phyloP scores from a whole-genome alignment of 2,888 invertebrate species.

The Meganola albula region DNA sequence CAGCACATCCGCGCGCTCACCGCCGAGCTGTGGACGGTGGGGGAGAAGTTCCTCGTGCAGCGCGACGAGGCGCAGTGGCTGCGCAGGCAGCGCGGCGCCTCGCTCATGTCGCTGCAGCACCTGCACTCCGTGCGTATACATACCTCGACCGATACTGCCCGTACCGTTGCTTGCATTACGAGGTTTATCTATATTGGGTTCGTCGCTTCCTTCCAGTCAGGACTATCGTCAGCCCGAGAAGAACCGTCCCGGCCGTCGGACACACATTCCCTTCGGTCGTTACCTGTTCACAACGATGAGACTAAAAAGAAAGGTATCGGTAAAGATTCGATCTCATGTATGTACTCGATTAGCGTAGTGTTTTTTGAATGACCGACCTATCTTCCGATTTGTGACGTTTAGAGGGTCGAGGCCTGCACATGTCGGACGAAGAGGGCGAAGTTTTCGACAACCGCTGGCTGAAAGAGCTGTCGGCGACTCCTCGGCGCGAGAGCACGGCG shows the following conservation, averaged over 20 bases:
- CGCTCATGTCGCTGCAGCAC: slow-evolving; percentile 67
- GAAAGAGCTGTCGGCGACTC: slow-evolving; percentile 80
- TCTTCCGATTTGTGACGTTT: background rate
- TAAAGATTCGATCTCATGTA: background rate
- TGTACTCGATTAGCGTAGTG: background rate
- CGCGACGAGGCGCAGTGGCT: slow-evolving; percentile 77
- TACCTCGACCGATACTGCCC: too few species aligned
- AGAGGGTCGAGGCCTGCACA: slow-evolving; percentile 76
- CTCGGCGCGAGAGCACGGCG: slow-evolving; percentile 45
- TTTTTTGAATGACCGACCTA: too few species aligned
- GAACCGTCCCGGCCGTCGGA: slow-evolving; percentile 50
- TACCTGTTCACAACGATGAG: slow-evolving; percentile 41
- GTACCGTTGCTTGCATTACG: too few species aligned
- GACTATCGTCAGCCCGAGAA: slow-evolving; percentile 42
- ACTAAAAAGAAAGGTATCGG: slow-evolving; percentile 46
- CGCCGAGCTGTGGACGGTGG: slow-evolving; percentile 78
- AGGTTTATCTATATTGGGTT: too few species aligned
- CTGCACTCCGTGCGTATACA: slow-evolving; percentile 58
- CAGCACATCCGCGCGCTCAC: slow-evolving; percentile 66
- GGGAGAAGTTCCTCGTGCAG: slow-evolving; percentile 78
- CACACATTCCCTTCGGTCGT: slow-evolving; percentile 56
- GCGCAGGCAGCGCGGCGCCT: slow-evolving; percentile 53
- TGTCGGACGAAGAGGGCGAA: slow-evolving; percentile 93
- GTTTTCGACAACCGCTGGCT: slow-evolving; percentile 89
- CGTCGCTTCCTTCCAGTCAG: slow-evolving; percentile 52